These are phyloP conservation scores for Operophtera brumata DNA, from an alignment of 2,888 invertebrate species.

Conservation along the genomic window DNA sequence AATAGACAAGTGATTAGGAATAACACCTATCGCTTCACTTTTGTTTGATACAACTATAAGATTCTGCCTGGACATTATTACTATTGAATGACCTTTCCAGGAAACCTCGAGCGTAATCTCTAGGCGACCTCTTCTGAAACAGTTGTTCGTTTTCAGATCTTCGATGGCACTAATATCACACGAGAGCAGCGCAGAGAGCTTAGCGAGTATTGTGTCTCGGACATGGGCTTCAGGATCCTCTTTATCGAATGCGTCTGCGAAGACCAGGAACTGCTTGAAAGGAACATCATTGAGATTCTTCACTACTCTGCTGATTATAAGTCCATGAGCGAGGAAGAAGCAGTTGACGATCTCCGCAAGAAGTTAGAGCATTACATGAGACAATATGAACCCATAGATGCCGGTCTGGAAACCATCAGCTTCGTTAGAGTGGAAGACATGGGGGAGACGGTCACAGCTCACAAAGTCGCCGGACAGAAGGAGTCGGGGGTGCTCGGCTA, in stretches of 20 bases:
- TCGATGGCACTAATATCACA: conserved; percentile 96
- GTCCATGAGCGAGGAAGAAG: conserved; percentile 87
- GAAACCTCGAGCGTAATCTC: not conserved
- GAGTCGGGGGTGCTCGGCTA: conserved; percentile 93
- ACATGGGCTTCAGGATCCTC: conserved; percentile 90
- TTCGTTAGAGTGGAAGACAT: conserved; percentile 76
- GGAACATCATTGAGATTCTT: conserved; percentile 85
- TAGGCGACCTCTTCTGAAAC: conserved; percentile 1
- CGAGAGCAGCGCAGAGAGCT: conserved; percentile 89
- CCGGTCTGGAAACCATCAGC: conserved; percentile 77
- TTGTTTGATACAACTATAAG: not conserved
- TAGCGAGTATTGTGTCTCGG: conserved; percentile 85
- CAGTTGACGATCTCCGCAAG: conserved; percentile 89
- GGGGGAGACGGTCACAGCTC: conserved; percentile 85
- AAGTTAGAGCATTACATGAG: conserved; percentile 92
- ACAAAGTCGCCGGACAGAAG: conserved; percentile 87
- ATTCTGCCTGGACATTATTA: not conserved
- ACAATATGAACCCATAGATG: conserved; percentile 90
- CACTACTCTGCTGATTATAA: conserved; percentile 93
- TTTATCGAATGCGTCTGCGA: conserved; percentile 96
- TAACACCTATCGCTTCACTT: not conserved
- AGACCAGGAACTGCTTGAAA: conserved; percentile 80
- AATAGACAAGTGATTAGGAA: conserved; percentile 6
- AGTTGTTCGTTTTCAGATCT: conserved; percentile 82
- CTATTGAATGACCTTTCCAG: conserved; percentile 14